Percentiles rank a stretch among this genome's conserved stretches.
These are phyloP conservation scores for Mesocricetus auratus DNA, from an alignment of 2,113 vertebrate species.

Conservation along the genomic window DNA sequence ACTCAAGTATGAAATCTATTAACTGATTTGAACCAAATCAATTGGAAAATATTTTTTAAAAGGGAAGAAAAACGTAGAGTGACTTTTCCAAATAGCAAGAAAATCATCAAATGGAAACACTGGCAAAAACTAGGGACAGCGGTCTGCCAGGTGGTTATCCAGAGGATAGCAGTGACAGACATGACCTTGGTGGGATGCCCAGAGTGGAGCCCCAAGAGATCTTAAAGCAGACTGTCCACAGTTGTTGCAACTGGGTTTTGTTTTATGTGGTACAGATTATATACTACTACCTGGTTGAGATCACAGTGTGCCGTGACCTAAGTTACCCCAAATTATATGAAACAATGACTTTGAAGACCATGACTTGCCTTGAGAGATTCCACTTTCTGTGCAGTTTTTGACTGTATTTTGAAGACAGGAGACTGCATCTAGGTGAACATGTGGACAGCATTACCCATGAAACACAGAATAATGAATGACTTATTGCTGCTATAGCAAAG, in stretches of 20 bases:
- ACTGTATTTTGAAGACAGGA: background rate
- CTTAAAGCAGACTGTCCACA: background rate
- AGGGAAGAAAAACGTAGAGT: background rate
- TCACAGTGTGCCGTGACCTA: background rate
- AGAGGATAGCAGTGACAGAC: background rate
- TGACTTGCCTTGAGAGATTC: background rate
- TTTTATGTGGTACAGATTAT: background rate
- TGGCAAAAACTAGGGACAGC: background rate
- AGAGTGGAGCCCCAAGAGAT: background rate
- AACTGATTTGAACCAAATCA: conserved; percentile 53
- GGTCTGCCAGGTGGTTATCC: background rate
- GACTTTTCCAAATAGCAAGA: conserved; percentile 26
- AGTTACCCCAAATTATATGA: no score
- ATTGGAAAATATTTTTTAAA: conserved; percentile 44
- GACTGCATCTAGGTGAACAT: background rate
- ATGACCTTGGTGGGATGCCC: background rate
- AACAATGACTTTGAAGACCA: background rate
- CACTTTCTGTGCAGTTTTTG: background rate
- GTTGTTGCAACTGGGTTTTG: background rate
- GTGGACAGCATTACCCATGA: background rate
- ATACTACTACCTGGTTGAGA: background rate
- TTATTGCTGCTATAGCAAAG: no score
- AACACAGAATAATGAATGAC: background rate
- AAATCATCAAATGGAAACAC: background rate
- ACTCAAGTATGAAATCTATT: conserved; percentile 38